Evolutionary conservation across 2,797 vertebrate species (phyloP).

Genomic region (Jordanella pulchra): DNA sequence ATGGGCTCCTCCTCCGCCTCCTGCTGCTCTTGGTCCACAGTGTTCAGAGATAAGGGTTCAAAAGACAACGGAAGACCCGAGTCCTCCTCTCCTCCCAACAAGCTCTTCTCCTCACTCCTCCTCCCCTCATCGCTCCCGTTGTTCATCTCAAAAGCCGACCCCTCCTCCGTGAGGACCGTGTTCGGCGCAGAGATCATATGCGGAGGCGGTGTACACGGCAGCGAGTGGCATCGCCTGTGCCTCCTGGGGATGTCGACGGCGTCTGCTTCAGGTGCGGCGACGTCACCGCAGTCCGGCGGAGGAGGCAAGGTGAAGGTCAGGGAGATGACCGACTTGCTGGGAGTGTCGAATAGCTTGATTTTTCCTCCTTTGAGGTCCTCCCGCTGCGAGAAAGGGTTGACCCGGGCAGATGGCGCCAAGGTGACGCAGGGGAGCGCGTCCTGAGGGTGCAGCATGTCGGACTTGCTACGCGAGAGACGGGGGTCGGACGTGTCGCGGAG

Average conservation of each 20-base stretch:
- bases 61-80: constrained; percentile 71
- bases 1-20: constrained; percentile 68
- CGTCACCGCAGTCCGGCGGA: constrained; percentile 69
- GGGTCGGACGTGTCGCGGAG: constrained; percentile 75
- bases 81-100: constrained; percentile 22
- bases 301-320: constrained; percentile 87
- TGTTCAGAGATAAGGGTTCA: constrained; percentile 60
- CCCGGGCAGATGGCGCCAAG: constrained; percentile 69
- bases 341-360: constrained; percentile 94
- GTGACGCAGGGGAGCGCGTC: constrained; percentile 45
- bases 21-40: constrained; percentile 39
- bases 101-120: constrained; percentile 26
- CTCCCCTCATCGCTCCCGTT: not conserved
- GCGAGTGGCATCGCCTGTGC: constrained; percentile 86
- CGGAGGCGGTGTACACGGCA: constrained; percentile 86
- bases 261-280: constrained; percentile 60
- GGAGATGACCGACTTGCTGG: constrained; percentile 91
- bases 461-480: constrained; percentile 87
- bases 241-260: constrained; percentile 49
- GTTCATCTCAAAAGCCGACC: not conserved
- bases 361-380: constrained; percentile 94
- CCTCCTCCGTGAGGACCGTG: constrained; percentile 34
- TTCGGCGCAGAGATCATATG: constrained; percentile 74
- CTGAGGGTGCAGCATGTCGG: constrained; percentile 80
- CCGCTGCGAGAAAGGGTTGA: constrained; percentile 95